Conservation (phyloP, 2,888 invertebrate genomes). For the Caenorhabditis sinica region DNA sequence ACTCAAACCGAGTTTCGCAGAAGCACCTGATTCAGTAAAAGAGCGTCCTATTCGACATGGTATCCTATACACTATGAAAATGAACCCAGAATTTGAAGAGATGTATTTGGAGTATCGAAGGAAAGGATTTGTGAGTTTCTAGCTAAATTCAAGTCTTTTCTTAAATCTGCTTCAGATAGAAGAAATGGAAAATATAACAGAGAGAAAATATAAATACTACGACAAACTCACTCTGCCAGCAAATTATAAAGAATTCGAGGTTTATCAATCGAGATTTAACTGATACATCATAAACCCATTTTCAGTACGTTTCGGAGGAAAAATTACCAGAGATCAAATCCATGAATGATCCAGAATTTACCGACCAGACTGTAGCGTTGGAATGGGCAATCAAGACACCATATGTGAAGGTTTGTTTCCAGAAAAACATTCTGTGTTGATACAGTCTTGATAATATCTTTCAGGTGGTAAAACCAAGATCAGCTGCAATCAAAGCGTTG, state of each 20-base stretch:
- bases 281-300: not conserved
- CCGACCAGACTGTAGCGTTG: not conserved
- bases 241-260: not conserved
- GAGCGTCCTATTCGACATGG: slow-evolving; percentile 8
- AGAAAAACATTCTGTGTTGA: no score
- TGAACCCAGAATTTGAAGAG: not conserved
- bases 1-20: not conserved
- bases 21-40: not conserved
- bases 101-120: slow-evolving; percentile 16
- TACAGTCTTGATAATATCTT: no score
- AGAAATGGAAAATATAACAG: not conserved
- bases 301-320: not conserved
- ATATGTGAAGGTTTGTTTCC: not conserved
- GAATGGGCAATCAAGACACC: slow-evolving; percentile 16
- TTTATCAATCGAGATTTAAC: not conserved
- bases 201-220: not conserved
- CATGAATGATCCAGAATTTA: slow-evolving; percentile 3
- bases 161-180: not conserved
- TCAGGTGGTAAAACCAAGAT: no score
- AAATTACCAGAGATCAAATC: not conserved
- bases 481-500: no score
- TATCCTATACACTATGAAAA: slow-evolving; percentile 9
- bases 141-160: not conserved
- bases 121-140: slow-evolving; percentile 1
- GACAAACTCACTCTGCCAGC: not conserved